Base-by-base conservation (phyloP, 2,888 invertebrate genomes). In the Polydrusus tereticollis region DNA sequence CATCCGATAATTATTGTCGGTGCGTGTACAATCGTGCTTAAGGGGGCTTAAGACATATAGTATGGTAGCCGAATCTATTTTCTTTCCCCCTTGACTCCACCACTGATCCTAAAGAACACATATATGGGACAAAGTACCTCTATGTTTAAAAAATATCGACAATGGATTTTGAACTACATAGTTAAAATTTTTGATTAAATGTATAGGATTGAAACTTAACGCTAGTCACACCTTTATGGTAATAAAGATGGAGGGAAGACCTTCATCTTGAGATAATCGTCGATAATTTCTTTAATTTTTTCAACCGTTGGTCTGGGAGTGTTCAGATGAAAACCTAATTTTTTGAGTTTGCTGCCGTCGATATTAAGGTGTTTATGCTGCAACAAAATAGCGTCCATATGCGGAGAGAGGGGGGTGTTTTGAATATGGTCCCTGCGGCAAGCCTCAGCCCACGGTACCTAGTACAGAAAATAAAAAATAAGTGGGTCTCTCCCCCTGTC, bases 361-460 rank as follows among this genome's bases (percentile, higher is more conserved):
- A 97, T 87, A 80, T 92, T 89, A 75, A 96, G 88, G 83, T 95
- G 93, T 81, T 92, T 92, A 84, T 95, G 93, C 80, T 93, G 90
- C 75, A 97, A 88, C 78, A 94, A 87, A 82, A 97, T 96, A 77
- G 91, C 90, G 78, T 94, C 93, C 82, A 97, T 92, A 82, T 93
- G 94, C 0, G 97, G 97, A 73, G 95, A 94, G 0, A 97, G 87
- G 0, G 97, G 97, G 18, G 96, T 94, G 86, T 96, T 96, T 75
- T 88, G 86, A 26, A 97, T 90, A 50, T 88, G 87, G 84, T 94
- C 92, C 75, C 87, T 87, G 75, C 91, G 89, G 83, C 97, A 97
- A 26, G 94, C 90, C 82, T 93, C 93, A 0, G 96, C 96, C 97
- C 97, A 97, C 16, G 96, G 96, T 0, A 90, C 59, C 75, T 75